A percentile compares a stretch with the other conserved stretches of the same genome.
Evolutionary conservation across 2,888 invertebrate genomes (phyloP).

Genomic region (Stenodera caucasica): DNA sequence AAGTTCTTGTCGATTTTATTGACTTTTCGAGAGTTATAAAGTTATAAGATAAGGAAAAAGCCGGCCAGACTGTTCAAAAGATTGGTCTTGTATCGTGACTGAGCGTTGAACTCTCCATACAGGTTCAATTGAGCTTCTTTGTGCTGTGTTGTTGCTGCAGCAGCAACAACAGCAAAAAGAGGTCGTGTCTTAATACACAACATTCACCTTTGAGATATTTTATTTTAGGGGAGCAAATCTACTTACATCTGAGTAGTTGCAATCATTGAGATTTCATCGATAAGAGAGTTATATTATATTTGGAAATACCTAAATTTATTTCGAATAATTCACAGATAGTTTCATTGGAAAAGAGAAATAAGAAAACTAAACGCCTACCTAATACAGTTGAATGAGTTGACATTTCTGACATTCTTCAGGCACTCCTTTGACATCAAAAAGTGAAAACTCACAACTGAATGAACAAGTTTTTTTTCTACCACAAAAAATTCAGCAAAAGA

Average conservation of each 20-base stretch:
- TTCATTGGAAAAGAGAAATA: background rate
- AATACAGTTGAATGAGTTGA: constrained; percentile 4
- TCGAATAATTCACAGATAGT: background rate
- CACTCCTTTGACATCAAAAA: constrained; percentile 18
- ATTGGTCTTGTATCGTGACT: constrained; percentile 22
- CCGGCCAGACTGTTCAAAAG: background rate
- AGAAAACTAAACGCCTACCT: constrained; percentile 1
- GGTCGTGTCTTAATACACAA: constrained; percentile 11
- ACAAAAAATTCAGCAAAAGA: background rate
- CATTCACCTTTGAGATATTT: background rate
- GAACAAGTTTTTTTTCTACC: too few relatives aligned
- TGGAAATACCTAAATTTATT: too few relatives aligned
- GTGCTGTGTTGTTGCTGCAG: constrained; percentile 9
- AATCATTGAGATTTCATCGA: too few relatives aligned
- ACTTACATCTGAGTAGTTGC: too few relatives aligned
- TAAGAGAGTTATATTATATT: too few relatives aligned
- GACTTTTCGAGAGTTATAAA: too few relatives aligned
- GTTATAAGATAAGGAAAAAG: constrained; percentile 1
- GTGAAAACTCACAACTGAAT: background rate
- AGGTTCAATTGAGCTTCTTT: constrained; percentile 17
- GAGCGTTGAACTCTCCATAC: constrained; percentile 27
- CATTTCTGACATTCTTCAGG: constrained; percentile 24
- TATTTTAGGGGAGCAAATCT: too few relatives aligned
- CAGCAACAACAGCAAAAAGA: constrained; percentile 11
- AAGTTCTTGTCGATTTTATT: too few relatives aligned